These are phyloP conservation scores for Labia minor DNA, from an alignment of 2,888 invertebrate genomes.

Conservation along the genomic window DNA sequence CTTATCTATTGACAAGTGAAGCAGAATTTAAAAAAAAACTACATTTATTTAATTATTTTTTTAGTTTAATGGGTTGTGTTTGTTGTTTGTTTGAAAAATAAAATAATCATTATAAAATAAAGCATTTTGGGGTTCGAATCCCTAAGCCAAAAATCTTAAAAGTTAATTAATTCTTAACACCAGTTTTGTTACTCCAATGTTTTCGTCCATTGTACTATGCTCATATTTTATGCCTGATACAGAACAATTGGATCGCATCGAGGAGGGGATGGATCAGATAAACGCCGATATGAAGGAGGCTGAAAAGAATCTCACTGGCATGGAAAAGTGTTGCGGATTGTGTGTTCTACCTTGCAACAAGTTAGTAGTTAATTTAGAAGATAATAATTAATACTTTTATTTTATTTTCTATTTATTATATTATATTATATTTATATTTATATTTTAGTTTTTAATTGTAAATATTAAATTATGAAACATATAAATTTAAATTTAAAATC, in stretches of 20 bases:
- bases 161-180: neutral
- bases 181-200: neutral
- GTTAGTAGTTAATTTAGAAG: constrained; percentile 23
- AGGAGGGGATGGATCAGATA: constrained; percentile 99
- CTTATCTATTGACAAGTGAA: too few relatives aligned
- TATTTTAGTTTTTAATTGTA: too few relatives aligned
- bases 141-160: neutral
- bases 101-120: too few relatives aligned
- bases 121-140: neutral
- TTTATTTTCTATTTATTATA: too few relatives aligned
- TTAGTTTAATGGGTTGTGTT: too few relatives aligned
- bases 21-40: too few relatives aligned
- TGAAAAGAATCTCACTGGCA: constrained; percentile 97
- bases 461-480: too few relatives aligned
- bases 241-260: constrained; percentile 99
- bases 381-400: too few relatives aligned
- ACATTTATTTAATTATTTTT: too few relatives aligned
- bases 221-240: constrained; percentile 29
- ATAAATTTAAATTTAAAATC: too few relatives aligned
- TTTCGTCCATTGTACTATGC: neutral
- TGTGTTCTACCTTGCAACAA: constrained; percentile 98
- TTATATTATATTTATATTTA: too few relatives aligned
- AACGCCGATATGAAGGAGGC: constrained; percentile 99
- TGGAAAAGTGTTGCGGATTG: constrained; percentile 99
- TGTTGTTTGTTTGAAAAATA: too few relatives aligned